A percentile compares a stretch with the other conserved stretches of the same genome.
Evolutionary conservation across 1,140 invertebrate genomes (phyloP).

Genomic region (Nasonia vitripennis): DNA sequence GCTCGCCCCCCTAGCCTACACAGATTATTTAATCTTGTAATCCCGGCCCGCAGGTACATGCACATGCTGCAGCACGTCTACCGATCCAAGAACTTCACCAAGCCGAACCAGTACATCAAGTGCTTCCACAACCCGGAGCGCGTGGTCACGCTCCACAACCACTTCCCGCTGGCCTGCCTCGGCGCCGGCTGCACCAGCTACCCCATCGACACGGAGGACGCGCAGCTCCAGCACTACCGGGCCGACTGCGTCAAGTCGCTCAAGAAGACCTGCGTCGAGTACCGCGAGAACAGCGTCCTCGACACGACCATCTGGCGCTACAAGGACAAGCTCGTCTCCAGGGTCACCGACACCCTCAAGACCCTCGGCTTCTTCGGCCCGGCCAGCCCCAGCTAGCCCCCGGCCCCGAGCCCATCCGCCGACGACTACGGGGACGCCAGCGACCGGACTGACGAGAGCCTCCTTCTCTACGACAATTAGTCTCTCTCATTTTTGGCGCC

Average conservation of each 20-base stretch:
- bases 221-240: slow-evolving; percentile 94
- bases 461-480: neutral
- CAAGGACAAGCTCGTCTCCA: slow-evolving; percentile 83
- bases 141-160: slow-evolving; percentile 93
- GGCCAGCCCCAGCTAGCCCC: slow-evolving; percentile 44
- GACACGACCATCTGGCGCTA: slow-evolving; percentile 93
- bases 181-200: slow-evolving; percentile 91
- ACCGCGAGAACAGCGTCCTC: slow-evolving; percentile 86
- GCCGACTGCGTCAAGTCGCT: slow-evolving; percentile 93
- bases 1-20: no score
- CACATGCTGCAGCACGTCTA: slow-evolving; percentile 97
- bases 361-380: slow-evolving; percentile 83
- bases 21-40: no score
- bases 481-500: no score
- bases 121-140: slow-evolving; percentile 95
- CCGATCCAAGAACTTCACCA: slow-evolving; percentile 92
- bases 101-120: slow-evolving; percentile 94
- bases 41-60: slow-evolving; percentile 79
- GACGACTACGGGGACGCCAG: no score
- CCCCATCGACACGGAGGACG: slow-evolving; percentile 87
- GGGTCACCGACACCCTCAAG: slow-evolving; percentile 82
- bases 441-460: no score
- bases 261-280: slow-evolving; percentile 90
- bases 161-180: slow-evolving; percentile 92
- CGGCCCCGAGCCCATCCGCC: neutral